A percentile compares a stretch with the other conserved stretches of the same genome.
phyloP scores from a whole-genome alignment of 2,797 vertebrate genomes.

The Microctenopoma stevenorrisi region DNA sequence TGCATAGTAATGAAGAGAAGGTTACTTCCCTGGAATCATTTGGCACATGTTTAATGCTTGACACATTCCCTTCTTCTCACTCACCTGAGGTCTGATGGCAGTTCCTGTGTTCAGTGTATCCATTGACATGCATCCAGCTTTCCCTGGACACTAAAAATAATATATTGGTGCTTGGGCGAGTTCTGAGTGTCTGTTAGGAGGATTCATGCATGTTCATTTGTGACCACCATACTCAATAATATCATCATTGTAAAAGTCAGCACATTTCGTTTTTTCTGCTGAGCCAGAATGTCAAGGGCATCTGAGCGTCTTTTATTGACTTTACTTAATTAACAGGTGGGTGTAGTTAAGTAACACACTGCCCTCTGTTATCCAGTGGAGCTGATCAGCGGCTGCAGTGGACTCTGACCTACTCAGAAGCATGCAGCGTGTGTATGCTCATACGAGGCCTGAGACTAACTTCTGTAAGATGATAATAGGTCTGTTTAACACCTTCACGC shows the following conservation, averaged over 20 bases:
- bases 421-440: constrained; percentile 16
- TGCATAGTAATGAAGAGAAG: constrained; percentile 1
- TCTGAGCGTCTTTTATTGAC: background rate
- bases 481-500: constrained; percentile 15
- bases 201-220: too few species aligned
- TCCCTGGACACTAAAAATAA: too few species aligned
- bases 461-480: constrained; percentile 51
- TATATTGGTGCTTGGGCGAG: too few species aligned
- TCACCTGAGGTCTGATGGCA: background rate
- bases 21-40: background rate
- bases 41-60: constrained; percentile 9
- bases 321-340: constrained; percentile 25
- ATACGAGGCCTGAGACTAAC: constrained; percentile 19
- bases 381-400: constrained; percentile 41
- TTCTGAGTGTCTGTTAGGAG: too few species aligned
- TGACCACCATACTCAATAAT: too few species aligned
- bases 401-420: constrained; percentile 73
- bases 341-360: constrained; percentile 4
- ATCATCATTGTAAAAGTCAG: background rate
- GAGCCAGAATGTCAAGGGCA: constrained; percentile 20
- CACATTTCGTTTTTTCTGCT: constrained; percentile 5
- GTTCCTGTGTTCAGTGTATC: too few species aligned
- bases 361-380: constrained; percentile 38
- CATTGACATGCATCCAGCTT: too few species aligned
- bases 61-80: background rate